A percentile compares a stretch with the other conserved stretches of the same genome.
Evolutionary conservation across 1,140 invertebrate species (phyloP).

Genomic region (Holotrichia oblita): DNA sequence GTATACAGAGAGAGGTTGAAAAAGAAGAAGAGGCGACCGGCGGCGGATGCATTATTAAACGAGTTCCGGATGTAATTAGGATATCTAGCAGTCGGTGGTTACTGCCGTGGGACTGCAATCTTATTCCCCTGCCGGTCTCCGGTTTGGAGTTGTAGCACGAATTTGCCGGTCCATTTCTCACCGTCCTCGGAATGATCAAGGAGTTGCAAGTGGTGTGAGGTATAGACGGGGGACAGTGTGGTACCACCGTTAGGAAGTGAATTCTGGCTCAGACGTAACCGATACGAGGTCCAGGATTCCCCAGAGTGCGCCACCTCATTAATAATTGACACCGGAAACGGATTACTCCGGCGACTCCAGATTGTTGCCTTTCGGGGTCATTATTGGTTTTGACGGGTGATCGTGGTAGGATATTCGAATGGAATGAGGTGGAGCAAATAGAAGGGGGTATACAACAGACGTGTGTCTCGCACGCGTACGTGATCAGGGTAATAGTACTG

Average conservation of each 20-base stretch:
- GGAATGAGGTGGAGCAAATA: not conserved
- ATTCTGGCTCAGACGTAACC: constrained; percentile 21
- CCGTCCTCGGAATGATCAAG: constrained; percentile 15
- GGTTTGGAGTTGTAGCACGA: constrained; percentile 23
- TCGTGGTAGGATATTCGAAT: not conserved
- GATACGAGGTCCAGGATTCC: constrained; percentile 19
- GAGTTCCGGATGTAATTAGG: constrained; percentile 15
- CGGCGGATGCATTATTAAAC: not conserved
- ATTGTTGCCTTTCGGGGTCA: constrained; percentile 34
- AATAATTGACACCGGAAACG: constrained; percentile 31
- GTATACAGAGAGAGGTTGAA: not conserved
- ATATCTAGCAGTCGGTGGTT: constrained; percentile 30
- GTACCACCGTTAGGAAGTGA: not conserved
- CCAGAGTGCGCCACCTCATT: constrained; percentile 23
- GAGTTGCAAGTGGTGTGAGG: not conserved
- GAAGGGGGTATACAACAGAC: not conserved
- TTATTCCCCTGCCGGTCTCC: not conserved
- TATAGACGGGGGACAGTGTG: not conserved
- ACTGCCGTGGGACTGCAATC: constrained; percentile 17
- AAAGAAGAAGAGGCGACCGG: not conserved
- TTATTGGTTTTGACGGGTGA: constrained; percentile 30
- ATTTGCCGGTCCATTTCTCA: constrained; percentile 29
- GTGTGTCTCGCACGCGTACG: constrained; percentile 20
- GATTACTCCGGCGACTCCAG: constrained; percentile 31
- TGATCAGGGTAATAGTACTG: constrained; percentile 13